Evolutionary conservation across 1,140 invertebrate species (phyloP).

Genomic region (Trialeurodes vaporariorum): DNA sequence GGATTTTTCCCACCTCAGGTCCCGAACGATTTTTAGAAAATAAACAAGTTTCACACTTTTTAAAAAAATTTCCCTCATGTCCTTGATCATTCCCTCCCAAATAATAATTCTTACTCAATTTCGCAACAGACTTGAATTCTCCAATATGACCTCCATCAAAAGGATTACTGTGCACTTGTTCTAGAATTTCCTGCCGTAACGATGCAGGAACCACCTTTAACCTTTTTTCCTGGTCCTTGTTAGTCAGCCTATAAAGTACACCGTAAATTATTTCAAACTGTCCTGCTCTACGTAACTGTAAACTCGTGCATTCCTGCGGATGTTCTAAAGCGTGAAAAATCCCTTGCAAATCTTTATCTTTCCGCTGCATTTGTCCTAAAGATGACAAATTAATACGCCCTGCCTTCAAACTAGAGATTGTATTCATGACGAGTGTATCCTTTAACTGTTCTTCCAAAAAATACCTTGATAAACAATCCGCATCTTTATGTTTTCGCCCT

Average conservation of each 20-base stretch:
- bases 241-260: background rate
- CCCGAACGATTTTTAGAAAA: background rate
- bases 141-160: background rate
- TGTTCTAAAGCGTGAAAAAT: background rate
- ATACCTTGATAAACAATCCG: background rate
- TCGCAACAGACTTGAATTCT: background rate
- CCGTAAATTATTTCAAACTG: background rate
- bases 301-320: background rate
- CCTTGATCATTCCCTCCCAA: background rate
- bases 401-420: too few relatives aligned
- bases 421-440: background rate
- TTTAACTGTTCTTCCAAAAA: background rate
- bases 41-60: background rate
- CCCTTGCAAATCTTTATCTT: background rate
- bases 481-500: background rate
- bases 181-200: background rate
- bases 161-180: background rate
- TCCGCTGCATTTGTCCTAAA: background rate
- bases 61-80: background rate
- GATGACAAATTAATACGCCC: background rate
- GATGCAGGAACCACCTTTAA: background rate
- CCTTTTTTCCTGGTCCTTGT: background rate
- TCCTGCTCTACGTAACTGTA: background rate
- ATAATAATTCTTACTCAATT: background rate
- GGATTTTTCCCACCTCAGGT: background rate